Evolutionary conservation across 2,888 invertebrate species (phyloP).

Genomic region (Gortyna flavago): DNA sequence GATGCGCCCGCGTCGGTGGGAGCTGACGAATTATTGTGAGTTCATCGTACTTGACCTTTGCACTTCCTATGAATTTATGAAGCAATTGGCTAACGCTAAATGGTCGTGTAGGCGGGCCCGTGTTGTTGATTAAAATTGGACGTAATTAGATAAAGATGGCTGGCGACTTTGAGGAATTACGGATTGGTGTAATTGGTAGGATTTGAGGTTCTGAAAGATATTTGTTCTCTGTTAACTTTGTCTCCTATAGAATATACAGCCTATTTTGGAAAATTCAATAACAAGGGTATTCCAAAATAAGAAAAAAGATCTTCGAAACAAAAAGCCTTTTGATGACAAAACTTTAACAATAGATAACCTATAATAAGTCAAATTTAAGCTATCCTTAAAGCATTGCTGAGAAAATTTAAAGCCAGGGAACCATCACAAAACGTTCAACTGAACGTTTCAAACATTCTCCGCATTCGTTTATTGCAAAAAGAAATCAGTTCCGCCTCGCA

Average conservation of each 20-base stretch:
- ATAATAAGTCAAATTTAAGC: background rate
- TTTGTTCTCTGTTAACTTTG: background rate
- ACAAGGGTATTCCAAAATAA: background rate
- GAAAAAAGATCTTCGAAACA: background rate
- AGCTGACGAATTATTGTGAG: constrained; percentile 78
- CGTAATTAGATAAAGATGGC: constrained; percentile 66
- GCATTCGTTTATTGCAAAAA: constrained; percentile 45
- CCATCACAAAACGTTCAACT: background rate
- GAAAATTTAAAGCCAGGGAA: background rate
- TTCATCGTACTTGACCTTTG: constrained; percentile 86
- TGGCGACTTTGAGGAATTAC: constrained; percentile 55
- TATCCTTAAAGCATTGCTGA: background rate
- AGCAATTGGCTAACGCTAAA: constrained; percentile 69
- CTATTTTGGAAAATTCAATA: background rate
- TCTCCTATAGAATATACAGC: background rate
- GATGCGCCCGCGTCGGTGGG: constrained; percentile 52
- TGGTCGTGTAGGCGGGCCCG: constrained; percentile 64
- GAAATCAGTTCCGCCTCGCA: constrained; percentile 61
- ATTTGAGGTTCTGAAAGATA: background rate
- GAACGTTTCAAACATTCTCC: constrained; percentile 11
- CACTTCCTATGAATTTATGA: constrained; percentile 74
- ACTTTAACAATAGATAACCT: background rate
- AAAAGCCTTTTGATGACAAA: background rate
- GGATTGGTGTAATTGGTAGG: constrained; percentile 18
- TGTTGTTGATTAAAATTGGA: constrained; percentile 68